Base-by-base conservation (phyloP, 2,797 vertebrate genomes). In the Delichon dasypus region DNA sequence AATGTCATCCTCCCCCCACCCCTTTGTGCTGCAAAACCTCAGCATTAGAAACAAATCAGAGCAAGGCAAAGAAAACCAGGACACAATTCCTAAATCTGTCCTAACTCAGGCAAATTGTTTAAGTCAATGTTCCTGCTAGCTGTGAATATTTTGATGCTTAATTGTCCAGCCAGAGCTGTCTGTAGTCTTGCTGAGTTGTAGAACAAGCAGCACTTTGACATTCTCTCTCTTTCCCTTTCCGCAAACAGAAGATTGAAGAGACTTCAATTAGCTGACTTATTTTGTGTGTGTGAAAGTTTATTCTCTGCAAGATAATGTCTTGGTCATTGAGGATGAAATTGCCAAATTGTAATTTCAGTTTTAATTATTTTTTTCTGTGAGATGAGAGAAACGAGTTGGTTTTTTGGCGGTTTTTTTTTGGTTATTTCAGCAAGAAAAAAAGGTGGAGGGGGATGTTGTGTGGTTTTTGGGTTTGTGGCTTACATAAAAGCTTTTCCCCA, bases 401-500 rank as follows among this genome's bases (percentile, higher is more conserved):
- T 4, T 13, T 32, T n/a, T n/a, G n/a, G n/a, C n/a, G n/a, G 13
- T 19, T 6, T 4, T 13, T 13, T 32, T 48, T 23, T 23, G 27
- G 3, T 72, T 29, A 32, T 67, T 78, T 78, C 25, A 57, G 8
- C 27, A 44, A 74, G 57, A 55, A 47, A 55, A 47, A 55, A 21
- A 3, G 3, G 13, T 9, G 53, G 22, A 10, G 2, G 0, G 8
- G 0, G 8, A 2, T n/a, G 5, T 7, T 30, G 9, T 38, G 16
- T 44, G 2, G 4, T 29, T 34, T 73, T 74, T 66, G 12, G 26
- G 68, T 67, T 71, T 74, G 16, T 44, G 34, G 26, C 36, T 71
- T 50, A 19, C 10, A 7, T 20, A 58, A 21, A 15, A 32, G 16
- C 53, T 71, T 71, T 20, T 84, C 13, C 34, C 26, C 15, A 9